Conservation (phyloP, 1,140 invertebrate species). For the Steinernema feltiae region DNA sequence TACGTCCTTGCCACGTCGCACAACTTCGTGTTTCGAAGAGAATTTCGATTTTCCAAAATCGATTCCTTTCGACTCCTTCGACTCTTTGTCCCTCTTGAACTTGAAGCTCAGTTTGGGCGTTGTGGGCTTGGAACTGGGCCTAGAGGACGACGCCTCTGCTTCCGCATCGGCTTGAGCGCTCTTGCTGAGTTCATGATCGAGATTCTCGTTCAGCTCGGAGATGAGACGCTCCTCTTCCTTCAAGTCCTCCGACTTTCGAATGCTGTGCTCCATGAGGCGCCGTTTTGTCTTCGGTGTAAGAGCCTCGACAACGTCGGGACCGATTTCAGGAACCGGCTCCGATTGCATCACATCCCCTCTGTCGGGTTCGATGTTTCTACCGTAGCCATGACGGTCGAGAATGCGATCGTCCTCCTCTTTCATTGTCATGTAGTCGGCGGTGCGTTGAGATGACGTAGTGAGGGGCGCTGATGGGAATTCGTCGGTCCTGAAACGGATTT, state of each 20-base stretch:
- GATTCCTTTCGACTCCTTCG: slow-evolving; percentile 29
- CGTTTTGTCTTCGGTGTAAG: slow-evolving; percentile 39
- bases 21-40: slow-evolving; percentile 53
- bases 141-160: slow-evolving; percentile 23
- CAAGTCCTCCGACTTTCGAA: slow-evolving; percentile 29
- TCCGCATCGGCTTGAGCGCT: slow-evolving; percentile 11
- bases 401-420: slow-evolving; percentile 40
- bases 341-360: slow-evolving; percentile 19
- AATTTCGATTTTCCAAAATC: slow-evolving; percentile 57
- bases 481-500: neutral
- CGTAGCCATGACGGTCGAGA: slow-evolving; percentile 33
- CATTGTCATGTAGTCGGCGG: slow-evolving; percentile 34
- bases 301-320: slow-evolving; percentile 36
- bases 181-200: neutral
- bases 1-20: slow-evolving; percentile 43
- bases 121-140: slow-evolving; percentile 44
- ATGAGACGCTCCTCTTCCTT: slow-evolving; percentile 6
- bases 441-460: slow-evolving; percentile 18
- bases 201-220: slow-evolving; percentile 5
- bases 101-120: slow-evolving; percentile 49
- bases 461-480: slow-evolving; percentile 6
- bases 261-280: slow-evolving; percentile 39
- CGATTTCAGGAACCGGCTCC: slow-evolving; percentile 35
- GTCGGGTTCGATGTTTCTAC: neutral
- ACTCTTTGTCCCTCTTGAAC: slow-evolving; percentile 40